Evolutionary conservation across 2,888 invertebrate species (phyloP).

Genomic region (Xylophagus ater): DNA sequence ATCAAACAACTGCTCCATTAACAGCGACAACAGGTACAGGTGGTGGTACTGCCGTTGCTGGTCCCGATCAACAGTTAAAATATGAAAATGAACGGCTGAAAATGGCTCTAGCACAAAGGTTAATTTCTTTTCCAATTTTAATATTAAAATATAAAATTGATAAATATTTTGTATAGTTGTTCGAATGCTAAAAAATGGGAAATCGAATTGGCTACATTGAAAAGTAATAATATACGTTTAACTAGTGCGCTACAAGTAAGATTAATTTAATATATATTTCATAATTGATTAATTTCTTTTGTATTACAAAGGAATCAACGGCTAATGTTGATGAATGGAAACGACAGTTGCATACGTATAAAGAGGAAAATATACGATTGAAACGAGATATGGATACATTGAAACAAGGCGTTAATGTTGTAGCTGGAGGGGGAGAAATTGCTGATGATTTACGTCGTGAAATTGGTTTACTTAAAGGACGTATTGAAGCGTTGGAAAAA

Average conservation of each 20-base stretch:
- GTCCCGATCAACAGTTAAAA: constrained; percentile 71
- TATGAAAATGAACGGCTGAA: constrained; percentile 96
- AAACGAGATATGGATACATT: constrained; percentile 61
- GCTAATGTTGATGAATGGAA: constrained; percentile 99
- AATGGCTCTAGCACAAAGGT: constrained; percentile 91
- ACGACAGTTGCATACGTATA: constrained; percentile 82
- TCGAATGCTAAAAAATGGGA: constrained; percentile 99
- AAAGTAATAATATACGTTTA: constrained; percentile 89
- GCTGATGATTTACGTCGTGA: constrained; percentile 68
- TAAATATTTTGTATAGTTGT: constrained; percentile 50
- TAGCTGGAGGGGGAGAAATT: constrained; percentile 50
- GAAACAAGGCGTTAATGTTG: constrained; percentile 48
- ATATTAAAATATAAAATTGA: background rate
- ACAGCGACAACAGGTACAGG: constrained; percentile 18
- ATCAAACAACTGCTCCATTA: constrained; percentile 23
- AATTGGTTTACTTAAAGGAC: constrained; percentile 58
- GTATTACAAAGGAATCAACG: constrained; percentile 54
- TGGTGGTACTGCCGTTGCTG: constrained; percentile 20
- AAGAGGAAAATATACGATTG: constrained; percentile 80
- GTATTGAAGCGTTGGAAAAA: constrained; percentile 70
- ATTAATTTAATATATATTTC: background rate
- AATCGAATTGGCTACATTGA: constrained; percentile 87
- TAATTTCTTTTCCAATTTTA: constrained; percentile 21
- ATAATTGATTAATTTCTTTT: background rate
- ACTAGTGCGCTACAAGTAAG: constrained; percentile 79